phyloP scores from a whole-genome alignment of 2,888 invertebrate genomes.

The Hybos culiciformis region DNA sequence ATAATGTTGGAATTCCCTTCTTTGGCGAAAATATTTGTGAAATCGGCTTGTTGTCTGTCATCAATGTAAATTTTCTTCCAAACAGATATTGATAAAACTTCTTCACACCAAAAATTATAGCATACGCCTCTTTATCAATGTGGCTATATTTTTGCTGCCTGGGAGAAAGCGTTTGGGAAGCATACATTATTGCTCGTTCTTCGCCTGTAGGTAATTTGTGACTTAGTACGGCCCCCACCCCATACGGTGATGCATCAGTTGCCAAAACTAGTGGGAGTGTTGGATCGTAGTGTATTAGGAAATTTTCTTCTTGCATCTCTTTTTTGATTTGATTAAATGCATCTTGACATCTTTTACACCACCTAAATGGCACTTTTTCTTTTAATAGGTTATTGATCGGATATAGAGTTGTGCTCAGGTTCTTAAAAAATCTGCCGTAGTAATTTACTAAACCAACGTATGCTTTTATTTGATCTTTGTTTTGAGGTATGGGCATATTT shows the following conservation, averaged over 20 bases:
- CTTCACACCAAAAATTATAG: slow-evolving; percentile 25
- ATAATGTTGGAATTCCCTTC: slow-evolving; percentile 19
- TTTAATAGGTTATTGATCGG: slow-evolving; percentile 20
- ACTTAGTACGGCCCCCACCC: slow-evolving; percentile 24
- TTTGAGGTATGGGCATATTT: slow-evolving; percentile 16
- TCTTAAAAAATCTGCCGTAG: slow-evolving; percentile 23
- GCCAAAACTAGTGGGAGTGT: slow-evolving; percentile 19
- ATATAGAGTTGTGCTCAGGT: slow-evolving; percentile 19
- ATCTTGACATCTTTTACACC: slow-evolving; percentile 15
- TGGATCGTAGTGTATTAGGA: slow-evolving; percentile 20
- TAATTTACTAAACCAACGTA: slow-evolving; percentile 23
- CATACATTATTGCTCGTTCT: slow-evolving; percentile 29
- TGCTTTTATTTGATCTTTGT: slow-evolving; percentile 18
- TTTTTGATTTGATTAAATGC: slow-evolving; percentile 19
- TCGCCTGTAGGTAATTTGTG: slow-evolving; percentile 23
- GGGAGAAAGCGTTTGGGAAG: slow-evolving; percentile 22
- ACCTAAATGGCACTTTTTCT: slow-evolving; percentile 17
- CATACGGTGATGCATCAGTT: slow-evolving; percentile 19
- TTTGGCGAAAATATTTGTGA: slow-evolving; percentile 19
- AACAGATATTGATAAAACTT: slow-evolving; percentile 30
- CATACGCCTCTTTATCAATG: slow-evolving; percentile 23
- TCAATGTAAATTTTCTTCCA: slow-evolving; percentile 25
- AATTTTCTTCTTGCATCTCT: slow-evolving; percentile 15
- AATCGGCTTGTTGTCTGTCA: slow-evolving; percentile 26
- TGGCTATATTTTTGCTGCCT: slow-evolving; percentile 21